Evolutionary conservation across 2,888 invertebrate genomes (phyloP), one percentile per base, ranked within the genome.

Genomic region (Pristionchus entomophagus): DNA sequence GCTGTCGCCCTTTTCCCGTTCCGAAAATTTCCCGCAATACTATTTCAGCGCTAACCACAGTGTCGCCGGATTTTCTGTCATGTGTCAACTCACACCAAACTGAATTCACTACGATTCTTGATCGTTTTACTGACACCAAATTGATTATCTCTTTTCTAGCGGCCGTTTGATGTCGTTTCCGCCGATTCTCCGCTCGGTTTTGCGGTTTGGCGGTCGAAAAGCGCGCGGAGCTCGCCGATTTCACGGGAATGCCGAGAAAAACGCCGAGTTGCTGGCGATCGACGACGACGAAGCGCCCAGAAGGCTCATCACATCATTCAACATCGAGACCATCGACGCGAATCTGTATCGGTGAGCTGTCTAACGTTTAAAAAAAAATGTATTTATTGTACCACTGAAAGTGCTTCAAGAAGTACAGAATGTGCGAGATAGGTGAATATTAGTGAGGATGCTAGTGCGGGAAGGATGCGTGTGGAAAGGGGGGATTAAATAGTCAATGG

Each of bases 241-340:
- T 14, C 77, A 77, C n/a, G 12, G 35, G n/a, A n/a, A n/a, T n/a
- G 82, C 82, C 26, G 82, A 56, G 45, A 29, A 35, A 38, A 82
- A 82, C 19, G 82, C 82, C 3, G 82, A 82, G 19, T 26, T 59
- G 29, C 59, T 82, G n/a, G 82, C 82, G 14, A 82, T 82, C 41
- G 82, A 82, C 82, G 82, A 82, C 49, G 82, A 82, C 12, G 82
- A 82, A 29, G 82, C 82, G 4, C 82, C 82, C 17, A 56, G 17
- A 14, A 17, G 82, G 26, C 59, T 82, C 26, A 14, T 82, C 0
- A 56, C 38, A 10, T 82, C 82, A 12, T 82, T 82, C 59, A 41
- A 82, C 17, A 82, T 82, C 59, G 82, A 82, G 41, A 56, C 82
- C 41, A 82, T 82, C 82, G 82, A 82, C 29, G 38, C 26, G 17